Evolutionary conservation across 1,140 invertebrate species (phyloP).

Genomic region (Leptonema lineaticorne): DNA sequence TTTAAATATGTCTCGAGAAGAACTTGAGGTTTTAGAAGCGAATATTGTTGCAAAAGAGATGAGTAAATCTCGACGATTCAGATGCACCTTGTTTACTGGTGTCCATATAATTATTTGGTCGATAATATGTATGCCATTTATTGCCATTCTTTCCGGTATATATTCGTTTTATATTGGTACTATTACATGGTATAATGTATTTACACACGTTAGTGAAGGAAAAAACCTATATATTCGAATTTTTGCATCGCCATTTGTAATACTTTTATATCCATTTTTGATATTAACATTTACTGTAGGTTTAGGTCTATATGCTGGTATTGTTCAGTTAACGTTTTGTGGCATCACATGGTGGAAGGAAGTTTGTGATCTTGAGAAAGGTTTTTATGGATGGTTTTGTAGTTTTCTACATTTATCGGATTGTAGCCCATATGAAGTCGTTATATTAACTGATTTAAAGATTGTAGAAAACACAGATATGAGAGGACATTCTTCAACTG

Average conservation of each 20-base stretch:
- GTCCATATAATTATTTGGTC: constrained; percentile 68
- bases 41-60: constrained; percentile 61
- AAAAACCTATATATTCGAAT: constrained; percentile 62
- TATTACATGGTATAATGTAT: constrained; percentile 76
- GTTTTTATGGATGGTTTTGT: constrained; percentile 78
- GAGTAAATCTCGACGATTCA: constrained; percentile 57
- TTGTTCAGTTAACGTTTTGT: constrained; percentile 69
- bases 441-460: constrained; percentile 51
- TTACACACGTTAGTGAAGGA: constrained; percentile 70
- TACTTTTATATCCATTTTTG: constrained; percentile 70
- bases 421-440: constrained; percentile 69
- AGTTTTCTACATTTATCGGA: constrained; percentile 66
- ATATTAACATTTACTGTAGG: constrained; percentile 66
- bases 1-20: constrained; percentile 68
- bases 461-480: constrained; percentile 40
- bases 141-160: constrained; percentile 61
- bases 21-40: constrained; percentile 67
- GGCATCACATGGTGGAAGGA: constrained; percentile 69
- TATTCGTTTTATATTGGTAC: constrained; percentile 77
- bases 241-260: constrained; percentile 66
- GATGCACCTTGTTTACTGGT: constrained; percentile 62
- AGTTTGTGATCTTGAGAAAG: constrained; percentile 74
- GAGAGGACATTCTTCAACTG: constrained; percentile 40
- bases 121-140: constrained; percentile 66
- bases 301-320: constrained; percentile 66